Percentiles rank a stretch among this genome's conserved stretches.
These are phyloP conservation scores for Toxotes jaculatrix DNA, from an alignment of 2,113 vertebrate species.

Conservation along the genomic window DNA sequence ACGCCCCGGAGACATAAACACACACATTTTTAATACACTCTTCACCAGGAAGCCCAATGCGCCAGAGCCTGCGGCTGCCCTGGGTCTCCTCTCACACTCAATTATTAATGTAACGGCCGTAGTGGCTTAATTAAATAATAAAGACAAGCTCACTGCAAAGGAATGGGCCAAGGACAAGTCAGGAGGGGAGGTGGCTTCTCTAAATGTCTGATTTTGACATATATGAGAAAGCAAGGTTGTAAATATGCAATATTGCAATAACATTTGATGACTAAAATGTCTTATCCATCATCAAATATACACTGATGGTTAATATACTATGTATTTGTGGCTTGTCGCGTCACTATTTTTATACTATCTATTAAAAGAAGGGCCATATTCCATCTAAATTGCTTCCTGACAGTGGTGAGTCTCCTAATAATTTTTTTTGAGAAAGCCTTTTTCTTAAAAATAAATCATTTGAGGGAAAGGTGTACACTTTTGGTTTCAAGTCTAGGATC, in stretches of 20 bases:
- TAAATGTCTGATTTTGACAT: constrained; percentile 57
- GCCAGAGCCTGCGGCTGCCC: constrained; percentile 79
- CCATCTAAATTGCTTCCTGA: constrained; percentile 28
- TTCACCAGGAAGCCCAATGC: constrained; percentile 83
- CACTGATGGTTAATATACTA: constrained; percentile 18
- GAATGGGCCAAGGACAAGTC: constrained; percentile 82
- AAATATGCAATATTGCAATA: constrained; percentile 48
- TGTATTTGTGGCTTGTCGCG: constrained; percentile 11
- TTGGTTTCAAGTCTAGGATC: constrained; percentile 55
- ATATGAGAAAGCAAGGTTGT: constrained; percentile 42
- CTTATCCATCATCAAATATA: constrained; percentile 18
- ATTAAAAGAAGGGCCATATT: constrained; percentile 10
- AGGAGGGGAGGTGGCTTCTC: constrained; percentile 57
- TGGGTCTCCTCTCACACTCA: constrained; percentile 87
- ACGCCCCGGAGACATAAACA: constrained; percentile 87
- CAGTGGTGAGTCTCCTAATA: constrained; percentile 2
- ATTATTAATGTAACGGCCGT: constrained; percentile 87
- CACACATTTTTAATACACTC: constrained; percentile 90
- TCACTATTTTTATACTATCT: constrained; percentile 5
- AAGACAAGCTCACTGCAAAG: constrained; percentile 83
- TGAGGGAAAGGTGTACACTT: constrained; percentile 52
- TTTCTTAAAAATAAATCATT: constrained; percentile 55
- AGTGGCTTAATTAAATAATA: constrained; percentile 88
- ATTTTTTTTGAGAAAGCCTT: constrained; percentile 14
- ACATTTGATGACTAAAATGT: constrained; percentile 39